Conservation (phyloP, 2,797 vertebrate species). For the Ptychadena robeensis region DNA sequence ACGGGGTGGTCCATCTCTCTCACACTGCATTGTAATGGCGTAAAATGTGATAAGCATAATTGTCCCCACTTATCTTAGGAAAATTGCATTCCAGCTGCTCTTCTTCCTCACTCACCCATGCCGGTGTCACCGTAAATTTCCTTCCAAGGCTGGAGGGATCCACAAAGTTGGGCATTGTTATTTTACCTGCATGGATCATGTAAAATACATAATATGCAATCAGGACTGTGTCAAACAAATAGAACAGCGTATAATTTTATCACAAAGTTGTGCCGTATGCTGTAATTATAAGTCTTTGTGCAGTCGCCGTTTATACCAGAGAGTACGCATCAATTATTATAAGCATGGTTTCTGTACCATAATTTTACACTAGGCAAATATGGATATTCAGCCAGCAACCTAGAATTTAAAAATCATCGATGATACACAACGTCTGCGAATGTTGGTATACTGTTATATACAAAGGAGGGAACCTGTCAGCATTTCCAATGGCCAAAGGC, state of each 20-base stretch:
- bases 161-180: background rate
- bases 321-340: conserved; percentile 42
- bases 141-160: conserved; percentile 14
- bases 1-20: background rate
- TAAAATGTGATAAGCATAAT: conserved; percentile 17
- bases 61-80: conserved; percentile 16
- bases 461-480: background rate
- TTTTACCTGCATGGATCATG: conserved; percentile 33
- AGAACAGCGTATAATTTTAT: conserved; percentile 50
- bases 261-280: conserved; percentile 34
- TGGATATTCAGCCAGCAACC: conserved; percentile 15
- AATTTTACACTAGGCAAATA: conserved; percentile 41
- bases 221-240: conserved; percentile 46
- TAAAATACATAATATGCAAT: conserved; percentile 47
- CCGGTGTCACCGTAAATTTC: background rate
- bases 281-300: conserved; percentile 56
- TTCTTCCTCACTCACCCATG: background rate
- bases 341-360: conserved; percentile 34
- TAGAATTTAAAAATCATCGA: conserved; percentile 45
- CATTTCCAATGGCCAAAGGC: background rate
- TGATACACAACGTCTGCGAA: background rate
- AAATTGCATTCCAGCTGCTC: conserved; percentile 24
- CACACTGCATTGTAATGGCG: conserved; percentile 14
- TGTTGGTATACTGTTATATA: background rate
- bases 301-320: conserved; percentile 12